Evolutionary conservation across 1,140 invertebrate genomes (phyloP), one percentile per base, ranked within the genome.

Genomic region (Scaptomyza pallida): DNA sequence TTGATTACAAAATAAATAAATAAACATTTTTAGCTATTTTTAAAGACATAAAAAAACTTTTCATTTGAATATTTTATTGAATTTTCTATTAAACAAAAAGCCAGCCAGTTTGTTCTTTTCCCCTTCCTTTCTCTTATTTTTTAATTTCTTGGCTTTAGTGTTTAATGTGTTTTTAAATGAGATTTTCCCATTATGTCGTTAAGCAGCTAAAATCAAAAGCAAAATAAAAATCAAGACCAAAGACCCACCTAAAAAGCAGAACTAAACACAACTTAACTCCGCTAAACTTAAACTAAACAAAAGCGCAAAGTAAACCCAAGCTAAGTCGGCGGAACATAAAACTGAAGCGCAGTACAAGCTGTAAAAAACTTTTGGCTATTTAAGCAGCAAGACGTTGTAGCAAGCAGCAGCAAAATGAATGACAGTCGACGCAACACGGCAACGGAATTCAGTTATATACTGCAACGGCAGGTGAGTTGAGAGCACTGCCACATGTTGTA

Each of bases 371-470:
- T 86, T 55, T 67, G 35, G 37, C 52, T 37, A 55, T 63, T 56
- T 48, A 62, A 26, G 23, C 23, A 26, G 23, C 21, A 44, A 59
- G 69, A 83, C 56, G 47, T 12, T 13, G 35, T 16, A 35, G 41
- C 6, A 0, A 30, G 10, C 55, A 65, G 50, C 78, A 89, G 50
- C 78, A 89, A 74, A 76, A 91, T 91, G 90, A 89, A 81, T 67
- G 90, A 91, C 68, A 91, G 78, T 70, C 76, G 90, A 72, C 75
- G 90, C 60, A 90, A 91, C 74, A 90, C 90, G 62, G 90, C 90
- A 54, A 91, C 89, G 43, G 90, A 91, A 80, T 91, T 91, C 35
- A 91, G 90, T 76, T 91, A 91, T 50, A 91, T 91, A 43, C 79
- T 91, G 51, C 90, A 91, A 57, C 85, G 90, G 43, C 90, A 91